Percentiles rank a stretch among this genome's conserved stretches.
phyloP scores from a whole-genome alignment of 1,140 invertebrate genomes.

The Gonatopus flavifemur region DNA sequence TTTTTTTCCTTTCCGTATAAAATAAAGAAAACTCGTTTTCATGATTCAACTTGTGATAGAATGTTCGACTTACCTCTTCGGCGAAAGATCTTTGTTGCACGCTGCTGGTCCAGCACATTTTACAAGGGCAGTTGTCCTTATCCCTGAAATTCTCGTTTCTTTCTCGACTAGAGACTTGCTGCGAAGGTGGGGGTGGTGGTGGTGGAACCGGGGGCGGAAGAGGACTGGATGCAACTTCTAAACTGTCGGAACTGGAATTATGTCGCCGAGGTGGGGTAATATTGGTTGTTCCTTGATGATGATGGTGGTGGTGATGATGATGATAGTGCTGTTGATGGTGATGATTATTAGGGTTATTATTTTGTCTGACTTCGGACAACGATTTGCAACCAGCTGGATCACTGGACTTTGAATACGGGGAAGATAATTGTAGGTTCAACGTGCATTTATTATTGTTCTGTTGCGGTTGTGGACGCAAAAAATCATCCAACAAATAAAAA shows the following conservation, averaged over 20 bases:
- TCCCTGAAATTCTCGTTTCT: slow-evolving; percentile 39
- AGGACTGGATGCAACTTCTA: slow-evolving; percentile 55
- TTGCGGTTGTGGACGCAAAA: slow-evolving; percentile 54
- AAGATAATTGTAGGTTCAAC: slow-evolving; percentile 41
- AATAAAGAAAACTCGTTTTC: neutral
- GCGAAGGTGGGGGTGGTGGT: slow-evolving; percentile 51
- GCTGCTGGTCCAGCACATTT: slow-evolving; percentile 50
- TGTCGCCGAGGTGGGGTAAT: slow-evolving; percentile 55
- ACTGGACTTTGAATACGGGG: slow-evolving; percentile 25
- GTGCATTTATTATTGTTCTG: slow-evolving; percentile 41
- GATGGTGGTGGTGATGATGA: neutral
- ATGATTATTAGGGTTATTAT: neutral
- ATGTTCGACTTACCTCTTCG: slow-evolving; percentile 49
- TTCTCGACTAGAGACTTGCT: slow-evolving; percentile 40
- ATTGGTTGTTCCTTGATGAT: slow-evolving; percentile 39
- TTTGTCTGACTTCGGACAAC: slow-evolving; percentile 31
- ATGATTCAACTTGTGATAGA: too few relatives aligned
- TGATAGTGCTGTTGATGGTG: too few relatives aligned
- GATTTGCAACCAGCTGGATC: slow-evolving; percentile 25
- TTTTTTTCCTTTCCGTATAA: neutral
- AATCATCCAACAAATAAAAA: slow-evolving; percentile 60
- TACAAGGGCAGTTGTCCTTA: slow-evolving; percentile 48
- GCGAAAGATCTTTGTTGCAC: slow-evolving; percentile 50
- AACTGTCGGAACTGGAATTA: slow-evolving; percentile 56
- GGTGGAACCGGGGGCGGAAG: slow-evolving; percentile 55